A percentile compares a stretch with the other conserved stretches of the same genome.
Evolutionary conservation across 2,797 vertebrate species (phyloP).

Genomic region (Ctenopoma kingsleyae): DNA sequence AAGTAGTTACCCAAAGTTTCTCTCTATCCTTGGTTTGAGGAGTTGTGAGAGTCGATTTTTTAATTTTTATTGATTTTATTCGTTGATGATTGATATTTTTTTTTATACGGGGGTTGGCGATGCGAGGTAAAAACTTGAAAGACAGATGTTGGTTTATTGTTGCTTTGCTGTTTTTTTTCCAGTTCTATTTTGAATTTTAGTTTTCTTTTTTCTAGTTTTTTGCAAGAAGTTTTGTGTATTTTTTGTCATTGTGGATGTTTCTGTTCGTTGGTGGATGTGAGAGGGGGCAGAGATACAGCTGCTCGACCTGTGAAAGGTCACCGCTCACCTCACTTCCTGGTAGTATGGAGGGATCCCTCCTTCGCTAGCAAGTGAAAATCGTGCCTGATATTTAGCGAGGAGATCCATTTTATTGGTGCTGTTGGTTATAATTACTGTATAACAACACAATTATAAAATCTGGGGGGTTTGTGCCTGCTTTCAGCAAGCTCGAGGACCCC

Average conservation of each 20-base stretch:
- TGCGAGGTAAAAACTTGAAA: constrained; percentile 84
- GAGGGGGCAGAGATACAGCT: constrained; percentile 62
- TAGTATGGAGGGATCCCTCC: constrained; percentile 81
- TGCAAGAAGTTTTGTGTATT: constrained; percentile 77
- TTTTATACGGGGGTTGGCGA: constrained; percentile 42
- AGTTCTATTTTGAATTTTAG: constrained; percentile 75
- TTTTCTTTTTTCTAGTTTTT: constrained; percentile 82
- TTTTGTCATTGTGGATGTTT: constrained; percentile 64
- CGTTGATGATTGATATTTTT: constrained; percentile 47
- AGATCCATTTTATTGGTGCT: constrained; percentile 97
- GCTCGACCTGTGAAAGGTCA: constrained; percentile 58
- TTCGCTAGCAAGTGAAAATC: constrained; percentile 87
- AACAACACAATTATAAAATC: constrained; percentile 74
- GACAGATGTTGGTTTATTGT: constrained; percentile 77
- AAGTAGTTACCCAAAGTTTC: constrained; percentile 79
- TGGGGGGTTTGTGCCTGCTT: constrained; percentile 55
- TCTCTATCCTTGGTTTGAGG: constrained; percentile 70
- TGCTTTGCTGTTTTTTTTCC: constrained; percentile 76
- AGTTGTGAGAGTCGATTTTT: constrained; percentile 68
- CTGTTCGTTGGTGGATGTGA: constrained; percentile 77
- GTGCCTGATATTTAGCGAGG: constrained; percentile 95
- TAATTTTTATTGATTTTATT: constrained; percentile 56
- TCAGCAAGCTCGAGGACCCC: constrained; percentile 50
- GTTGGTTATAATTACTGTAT: constrained; percentile 93
- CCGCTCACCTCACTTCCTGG: constrained; percentile 71